Percentiles rank a stretch among this genome's conserved stretches.
phyloP scores from a whole-genome alignment of 2,113 vertebrate genomes.

The Periophthalmus modestus region DNA sequence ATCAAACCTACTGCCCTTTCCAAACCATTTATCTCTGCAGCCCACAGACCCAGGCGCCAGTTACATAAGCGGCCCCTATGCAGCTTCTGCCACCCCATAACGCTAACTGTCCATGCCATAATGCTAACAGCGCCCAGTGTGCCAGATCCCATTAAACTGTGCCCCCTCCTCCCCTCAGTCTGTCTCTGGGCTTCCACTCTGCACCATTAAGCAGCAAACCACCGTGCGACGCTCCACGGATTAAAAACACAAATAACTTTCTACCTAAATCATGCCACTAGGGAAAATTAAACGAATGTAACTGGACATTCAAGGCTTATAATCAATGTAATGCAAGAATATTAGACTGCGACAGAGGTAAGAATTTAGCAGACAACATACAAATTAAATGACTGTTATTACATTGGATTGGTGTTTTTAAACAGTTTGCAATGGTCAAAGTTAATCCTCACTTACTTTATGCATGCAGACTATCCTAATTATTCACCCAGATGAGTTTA shows the following conservation, averaged over 20 bases:
- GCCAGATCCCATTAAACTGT: background rate
- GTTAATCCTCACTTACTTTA: background rate
- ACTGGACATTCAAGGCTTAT: background rate
- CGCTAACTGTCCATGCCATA: background rate
- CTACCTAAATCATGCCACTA: background rate
- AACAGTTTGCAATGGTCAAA: no score
- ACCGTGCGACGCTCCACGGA: background rate
- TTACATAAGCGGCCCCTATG: background rate
- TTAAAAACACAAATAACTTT: constrained; percentile 11
- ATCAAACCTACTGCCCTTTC: background rate
- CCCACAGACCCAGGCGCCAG: background rate
- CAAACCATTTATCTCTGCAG: background rate
- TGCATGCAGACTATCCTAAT: background rate
- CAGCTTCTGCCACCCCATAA: background rate
- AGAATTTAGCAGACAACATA: background rate
- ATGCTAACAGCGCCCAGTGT: background rate
- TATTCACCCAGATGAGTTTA: no score
- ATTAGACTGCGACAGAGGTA: background rate
- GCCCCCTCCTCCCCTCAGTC: background rate
- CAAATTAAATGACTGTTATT: background rate
- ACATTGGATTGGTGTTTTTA: background rate
- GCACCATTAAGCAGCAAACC: constrained; percentile 38
- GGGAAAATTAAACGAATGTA: background rate
- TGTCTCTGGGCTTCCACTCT: constrained; percentile 39
- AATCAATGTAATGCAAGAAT: background rate